Evolutionary conservation across 2,113 vertebrate genomes (phyloP).

Genomic region (Herpailurus yagouaroundi): DNA sequence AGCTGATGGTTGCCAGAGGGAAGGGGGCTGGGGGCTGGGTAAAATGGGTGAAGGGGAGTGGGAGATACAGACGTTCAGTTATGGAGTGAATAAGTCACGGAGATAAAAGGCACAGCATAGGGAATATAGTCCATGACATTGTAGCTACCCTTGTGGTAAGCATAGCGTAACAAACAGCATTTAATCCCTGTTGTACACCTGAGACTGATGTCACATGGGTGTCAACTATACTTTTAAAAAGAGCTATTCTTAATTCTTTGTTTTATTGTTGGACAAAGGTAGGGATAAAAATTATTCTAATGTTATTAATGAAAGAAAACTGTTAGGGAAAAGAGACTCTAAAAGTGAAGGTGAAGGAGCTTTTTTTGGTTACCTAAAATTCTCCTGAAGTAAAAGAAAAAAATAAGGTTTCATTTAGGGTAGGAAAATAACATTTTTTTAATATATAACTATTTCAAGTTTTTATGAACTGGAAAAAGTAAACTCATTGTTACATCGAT

Average conservation of each 20-base stretch:
- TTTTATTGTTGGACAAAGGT: slow-evolving; percentile 9
- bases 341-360: background rate
- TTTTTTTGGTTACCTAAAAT: background rate
- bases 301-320: slow-evolving; percentile 54
- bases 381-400: slow-evolving; percentile 11
- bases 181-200: background rate
- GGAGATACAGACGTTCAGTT: background rate
- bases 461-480: slow-evolving; percentile 8
- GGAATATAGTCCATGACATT: background rate
- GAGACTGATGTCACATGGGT: background rate
- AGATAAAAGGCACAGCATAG: background rate
- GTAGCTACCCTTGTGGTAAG: background rate
- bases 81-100: background rate
- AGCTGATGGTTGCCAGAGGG: background rate
- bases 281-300: background rate
- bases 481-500: background rate
- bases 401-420: background rate
- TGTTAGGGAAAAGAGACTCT: background rate
- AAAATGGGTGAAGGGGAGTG: background rate
- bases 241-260: background rate
- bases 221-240: background rate
- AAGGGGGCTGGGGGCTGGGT: background rate
- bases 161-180: background rate
- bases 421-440: background rate
- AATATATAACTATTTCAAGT: background rate